Base-by-base conservation (phyloP, 2,113 vertebrate species). In the Pogona vitticeps region DNA sequence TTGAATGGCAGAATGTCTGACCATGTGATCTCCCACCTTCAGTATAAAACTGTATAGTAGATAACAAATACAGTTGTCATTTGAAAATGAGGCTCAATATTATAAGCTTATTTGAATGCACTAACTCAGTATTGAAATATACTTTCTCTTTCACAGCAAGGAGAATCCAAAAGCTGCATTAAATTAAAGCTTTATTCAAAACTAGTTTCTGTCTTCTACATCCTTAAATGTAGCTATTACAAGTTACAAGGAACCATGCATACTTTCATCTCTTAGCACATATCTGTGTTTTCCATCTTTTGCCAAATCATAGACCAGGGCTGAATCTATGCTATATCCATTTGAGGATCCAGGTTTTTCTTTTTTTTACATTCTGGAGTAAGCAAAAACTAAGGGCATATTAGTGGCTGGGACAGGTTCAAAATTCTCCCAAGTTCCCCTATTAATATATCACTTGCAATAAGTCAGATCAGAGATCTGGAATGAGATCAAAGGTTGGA, bases 381-480 rank as follows among this genome's bases (percentile, higher is more conserved):
- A 14, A 79, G 56, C 70, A 90, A 85, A 71, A 83, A 5, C 31
- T 89, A 88, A 63, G 67, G 5, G 82, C 28, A 26, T 86, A 78
- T 14, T 40, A 20, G 56, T 75, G 83, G 0, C 88, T 72, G 83
- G 86, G 77, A 36, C 76, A 83, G 58, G 14, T 15, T 75, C 80
- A 58, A 61, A 76, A 67, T 52, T 76, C 84, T 81, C 28, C 83
- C 86, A 82, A 91, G 89, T 88, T 82, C 21, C 52, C 20, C 58
- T 70, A 4, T 23, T 68, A 31, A 90, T 90, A 84, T 76, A 59
- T 84, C 91, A 70, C 65, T 91, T 93, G 26, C 88, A 88, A 78
- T 80, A 68, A 72, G 82, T 40, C n/a, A 3, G 15, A 0, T 88
- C 71, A 63, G 82, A 90, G 91, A 86, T 70, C 91, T 7, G 1